These are phyloP conservation scores for Mastacembelus armatus DNA, from an alignment of 2,797 vertebrate species.

Conservation along the genomic window DNA sequence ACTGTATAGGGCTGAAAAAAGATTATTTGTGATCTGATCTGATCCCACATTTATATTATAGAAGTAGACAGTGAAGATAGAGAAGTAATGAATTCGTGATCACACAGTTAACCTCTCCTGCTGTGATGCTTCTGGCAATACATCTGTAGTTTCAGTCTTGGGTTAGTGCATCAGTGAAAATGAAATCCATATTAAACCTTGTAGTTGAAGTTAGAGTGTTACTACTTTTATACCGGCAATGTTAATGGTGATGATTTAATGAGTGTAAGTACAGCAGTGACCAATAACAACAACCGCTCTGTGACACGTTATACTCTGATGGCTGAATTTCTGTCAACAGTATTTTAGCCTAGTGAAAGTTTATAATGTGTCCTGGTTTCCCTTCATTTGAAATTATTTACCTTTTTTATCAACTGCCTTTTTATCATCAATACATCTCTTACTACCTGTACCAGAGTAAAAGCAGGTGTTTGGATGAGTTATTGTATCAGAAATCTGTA, in stretches of 20 bases:
- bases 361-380: no score
- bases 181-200: background rate
- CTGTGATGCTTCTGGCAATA: background rate
- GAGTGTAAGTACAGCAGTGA: background rate
- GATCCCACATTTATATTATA: background rate
- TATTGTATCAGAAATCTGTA: no score
- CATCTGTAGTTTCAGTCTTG: slow-evolving; percentile 2
- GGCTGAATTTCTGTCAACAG: no score
- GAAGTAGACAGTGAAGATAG: background rate
- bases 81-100: slow-evolving; percentile 10
- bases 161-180: slow-evolving; percentile 5
- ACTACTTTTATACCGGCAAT: slow-evolving; percentile 4
- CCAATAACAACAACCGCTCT: no score
- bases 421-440: no score
- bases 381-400: no score
- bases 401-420: no score
- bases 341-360: no score
- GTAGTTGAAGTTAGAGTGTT: slow-evolving; percentile 1
- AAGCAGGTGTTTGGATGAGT: no score
- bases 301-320: no score
- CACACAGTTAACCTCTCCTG: slow-evolving; percentile 4
- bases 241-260: background rate
- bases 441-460: no score
- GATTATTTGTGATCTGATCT: slow-evolving; percentile 1
- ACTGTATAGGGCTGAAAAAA: no score